Conservation (phyloP, 2,797 vertebrate genomes). For the Anableps anableps region DNA sequence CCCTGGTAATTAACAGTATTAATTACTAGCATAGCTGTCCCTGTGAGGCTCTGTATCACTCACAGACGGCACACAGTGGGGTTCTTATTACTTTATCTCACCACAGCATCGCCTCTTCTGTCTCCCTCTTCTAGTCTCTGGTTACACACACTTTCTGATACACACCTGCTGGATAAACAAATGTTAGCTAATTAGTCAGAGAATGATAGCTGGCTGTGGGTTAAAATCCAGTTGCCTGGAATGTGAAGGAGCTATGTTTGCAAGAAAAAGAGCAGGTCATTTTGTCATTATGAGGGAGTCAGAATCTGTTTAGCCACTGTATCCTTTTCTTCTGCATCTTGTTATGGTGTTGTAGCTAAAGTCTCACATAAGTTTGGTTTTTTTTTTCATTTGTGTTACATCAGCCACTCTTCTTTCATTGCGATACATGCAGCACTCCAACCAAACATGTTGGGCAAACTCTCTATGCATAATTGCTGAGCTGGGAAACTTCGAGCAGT, state of each 20-base stretch:
- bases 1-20: conserved; percentile 81
- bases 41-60: conserved; percentile 77
- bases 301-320: conserved; percentile 14
- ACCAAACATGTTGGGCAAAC: conserved; percentile 16
- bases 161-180: conserved; percentile 69
- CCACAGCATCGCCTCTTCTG: conserved; percentile 54
- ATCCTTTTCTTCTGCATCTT: neutral
- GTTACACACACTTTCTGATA: conserved; percentile 55
- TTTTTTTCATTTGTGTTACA: conserved; percentile 4
- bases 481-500: conserved; percentile 5
- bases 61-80: conserved; percentile 73
- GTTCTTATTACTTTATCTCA: conserved; percentile 74
- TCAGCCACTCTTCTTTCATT: neutral
- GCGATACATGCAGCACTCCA: neutral
- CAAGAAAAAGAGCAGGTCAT: conserved; percentile 18
- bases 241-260: conserved; percentile 31
- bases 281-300: conserved; percentile 15
- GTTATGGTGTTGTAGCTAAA: conserved; percentile 4
- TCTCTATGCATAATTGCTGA: conserved; percentile 7
- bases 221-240: conserved; percentile 53
- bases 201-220: conserved; percentile 62
- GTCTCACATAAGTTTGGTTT: neutral
- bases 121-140: conserved; percentile 33
- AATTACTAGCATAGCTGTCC: conserved; percentile 80
- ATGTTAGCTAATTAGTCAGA: conserved; percentile 64